Base-by-base conservation (phyloP, 2,888 invertebrate genomes). In the Hemicrepidius hirtus region DNA sequence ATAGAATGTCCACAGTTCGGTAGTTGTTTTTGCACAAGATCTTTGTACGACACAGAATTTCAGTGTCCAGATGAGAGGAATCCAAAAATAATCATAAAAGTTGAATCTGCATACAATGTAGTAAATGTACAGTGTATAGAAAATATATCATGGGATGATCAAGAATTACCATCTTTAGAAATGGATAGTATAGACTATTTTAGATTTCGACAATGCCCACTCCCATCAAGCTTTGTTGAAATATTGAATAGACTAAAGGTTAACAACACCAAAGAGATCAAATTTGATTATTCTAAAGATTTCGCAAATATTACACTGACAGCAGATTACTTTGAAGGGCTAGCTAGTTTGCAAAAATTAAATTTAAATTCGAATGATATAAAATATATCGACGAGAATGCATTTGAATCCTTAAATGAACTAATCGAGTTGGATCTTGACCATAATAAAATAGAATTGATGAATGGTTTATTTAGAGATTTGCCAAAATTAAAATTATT, bases 391-490 rank as follows among this genome's bases (percentile, higher is more conserved):
- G 69, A 73, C 18, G 73, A 72, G 9, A 41, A 74, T 28, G 59
- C 68, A n/a, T 79, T 95, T 75, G 83, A 82, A 20, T 90, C 91
- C 76, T 85, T 92, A 73, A 87, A 86, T 53, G 90, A 91, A 74
- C 82, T 94, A n/a, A 90, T 87, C 3, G 89, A 90, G 88, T 83
- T 95, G 63, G 90, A 92, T 79, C 88, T 94, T 77, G 87, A 89
- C 71, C 89, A 90, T 1, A 92, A 92, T 80, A 88, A 89, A 65
- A 87, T 91, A 6, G 3, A 59, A 24, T 88, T 82, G 40, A 79
- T 78, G 3, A 13, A 59, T 0, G 71, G 75, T 3, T 76, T 85
- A 32, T 85, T 87, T 35, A 55, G 77, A 0, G 64, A 74, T 7
- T 70, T 80, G 0, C 75, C 80, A 0, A 79, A 82, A 13, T 50